Evolutionary conservation across 2,113 vertebrate genomes (phyloP).

Genomic region (Propithecus coquereli): DNA sequence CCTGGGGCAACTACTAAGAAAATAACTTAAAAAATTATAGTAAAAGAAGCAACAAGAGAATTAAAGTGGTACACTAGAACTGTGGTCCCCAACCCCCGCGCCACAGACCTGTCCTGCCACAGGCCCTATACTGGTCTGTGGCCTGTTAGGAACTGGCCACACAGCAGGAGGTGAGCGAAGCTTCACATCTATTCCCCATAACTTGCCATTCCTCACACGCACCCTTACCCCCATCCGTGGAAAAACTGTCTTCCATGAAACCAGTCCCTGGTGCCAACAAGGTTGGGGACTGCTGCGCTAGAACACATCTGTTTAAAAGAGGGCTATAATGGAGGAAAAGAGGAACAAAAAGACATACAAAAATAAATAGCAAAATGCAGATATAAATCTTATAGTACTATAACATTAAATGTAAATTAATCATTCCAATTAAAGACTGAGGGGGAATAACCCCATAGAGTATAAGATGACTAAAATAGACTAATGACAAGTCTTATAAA

Average conservation of each 20-base stretch:
- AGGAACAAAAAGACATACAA: not conserved
- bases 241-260: too few relatives aligned
- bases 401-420: not conserved
- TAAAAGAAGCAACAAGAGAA: not conserved
- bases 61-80: not conserved
- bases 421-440: constrained; percentile 13
- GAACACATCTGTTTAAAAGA: not conserved
- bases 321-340: not conserved
- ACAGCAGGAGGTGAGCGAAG: too few relatives aligned
- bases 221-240: too few relatives aligned
- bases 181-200: too few relatives aligned
- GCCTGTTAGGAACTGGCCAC: too few relatives aligned
- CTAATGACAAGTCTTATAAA: not conserved
- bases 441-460: not conserved
- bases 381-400: not conserved
- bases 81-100: too few relatives aligned
- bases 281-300: not conserved
- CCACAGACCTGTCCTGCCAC: too few relatives aligned
- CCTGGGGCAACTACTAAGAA: not conserved
- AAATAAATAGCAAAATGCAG: not conserved
- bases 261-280: too few relatives aligned
- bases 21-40: not conserved
- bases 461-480: not conserved
- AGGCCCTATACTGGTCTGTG: too few relatives aligned
- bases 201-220: too few relatives aligned